Evolutionary conservation across 2,797 vertebrate genomes (phyloP).

Genomic region (Paguma larvata): DNA sequence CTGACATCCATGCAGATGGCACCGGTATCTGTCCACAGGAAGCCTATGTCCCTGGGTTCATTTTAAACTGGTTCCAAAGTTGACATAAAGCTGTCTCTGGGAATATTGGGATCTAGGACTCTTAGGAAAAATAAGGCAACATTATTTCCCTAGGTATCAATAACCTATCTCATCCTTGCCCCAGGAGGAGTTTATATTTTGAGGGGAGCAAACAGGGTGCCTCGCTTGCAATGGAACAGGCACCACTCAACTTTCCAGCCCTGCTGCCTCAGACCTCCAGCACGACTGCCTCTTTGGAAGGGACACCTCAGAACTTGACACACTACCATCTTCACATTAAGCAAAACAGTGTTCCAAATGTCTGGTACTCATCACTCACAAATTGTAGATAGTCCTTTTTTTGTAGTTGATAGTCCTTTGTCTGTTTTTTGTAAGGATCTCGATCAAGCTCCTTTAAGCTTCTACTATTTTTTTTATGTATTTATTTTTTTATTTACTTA

Average conservation of each 20-base stretch:
- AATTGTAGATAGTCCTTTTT: background rate
- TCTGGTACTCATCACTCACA: background rate
- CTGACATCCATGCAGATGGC: background rate
- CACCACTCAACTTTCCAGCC: background rate
- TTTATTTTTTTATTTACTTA: too few species aligned
- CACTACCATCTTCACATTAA: background rate
- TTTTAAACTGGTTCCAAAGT: slow-evolving; percentile 1
- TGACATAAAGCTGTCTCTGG: background rate
- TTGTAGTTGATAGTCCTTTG: background rate
- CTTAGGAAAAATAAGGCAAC: background rate
- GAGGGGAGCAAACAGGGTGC: background rate
- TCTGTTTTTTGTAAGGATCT: background rate
- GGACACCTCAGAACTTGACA: background rate
- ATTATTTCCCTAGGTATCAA: background rate
- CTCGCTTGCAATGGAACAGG: background rate
- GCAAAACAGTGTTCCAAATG: background rate
- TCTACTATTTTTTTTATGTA: too few species aligned
- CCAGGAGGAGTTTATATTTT: background rate
- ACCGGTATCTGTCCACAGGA: background rate
- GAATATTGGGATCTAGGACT: background rate
- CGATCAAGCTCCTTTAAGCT: background rate
- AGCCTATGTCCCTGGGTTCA: background rate
- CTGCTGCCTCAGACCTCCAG: background rate
- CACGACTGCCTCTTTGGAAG: background rate
- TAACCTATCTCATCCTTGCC: background rate